phyloP scores from a whole-genome alignment of 2,888 invertebrate genomes.

The Agrenia bidenticulata region DNA sequence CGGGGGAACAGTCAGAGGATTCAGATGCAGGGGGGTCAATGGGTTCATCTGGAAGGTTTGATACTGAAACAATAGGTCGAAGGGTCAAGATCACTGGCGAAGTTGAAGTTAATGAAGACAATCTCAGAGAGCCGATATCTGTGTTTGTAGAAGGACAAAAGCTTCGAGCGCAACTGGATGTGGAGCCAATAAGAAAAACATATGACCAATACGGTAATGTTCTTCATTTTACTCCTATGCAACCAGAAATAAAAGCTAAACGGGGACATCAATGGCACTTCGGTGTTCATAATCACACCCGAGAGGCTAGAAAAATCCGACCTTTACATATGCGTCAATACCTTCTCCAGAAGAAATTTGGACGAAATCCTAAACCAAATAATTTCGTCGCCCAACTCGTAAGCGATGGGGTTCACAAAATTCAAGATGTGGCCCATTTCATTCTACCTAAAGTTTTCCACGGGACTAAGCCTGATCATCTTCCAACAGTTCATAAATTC shows the following conservation, averaged over 20 bases:
- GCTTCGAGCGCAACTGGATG: slow-evolving; percentile 28
- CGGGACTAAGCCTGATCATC: slow-evolving; percentile 1
- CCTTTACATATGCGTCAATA: slow-evolving; percentile 28
- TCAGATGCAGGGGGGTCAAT: too few species aligned
- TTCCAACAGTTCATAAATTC: background rate
- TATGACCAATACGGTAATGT: background rate
- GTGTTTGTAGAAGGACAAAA: slow-evolving; percentile 33
- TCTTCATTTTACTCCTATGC: background rate
- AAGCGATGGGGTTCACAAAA: slow-evolving; percentile 10
- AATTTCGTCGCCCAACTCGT: slow-evolving; percentile 23
- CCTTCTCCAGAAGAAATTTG: slow-evolving; percentile 24
- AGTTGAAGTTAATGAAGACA: slow-evolving; percentile 30
- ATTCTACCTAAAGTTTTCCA: slow-evolving; percentile 18
- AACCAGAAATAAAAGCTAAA: background rate
- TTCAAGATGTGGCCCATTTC: slow-evolving; percentile 17
- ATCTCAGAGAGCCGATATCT: slow-evolving; percentile 26
- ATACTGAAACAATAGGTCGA: slow-evolving; percentile 13
- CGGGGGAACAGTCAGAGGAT: background rate
- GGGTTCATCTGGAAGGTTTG: background rate
- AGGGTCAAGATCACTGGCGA: slow-evolving; percentile 29
- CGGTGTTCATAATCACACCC: background rate
- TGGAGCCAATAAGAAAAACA: slow-evolving; percentile 17
- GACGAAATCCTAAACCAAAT: slow-evolving; percentile 13
- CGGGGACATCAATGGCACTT: background rate
- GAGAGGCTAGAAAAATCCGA: slow-evolving; percentile 5